Percentiles rank a stretch among this genome's conserved stretches.
Evolutionary conservation across 2,888 invertebrate genomes (phyloP).

Genomic region (Acanthacorydalis orientalis): DNA sequence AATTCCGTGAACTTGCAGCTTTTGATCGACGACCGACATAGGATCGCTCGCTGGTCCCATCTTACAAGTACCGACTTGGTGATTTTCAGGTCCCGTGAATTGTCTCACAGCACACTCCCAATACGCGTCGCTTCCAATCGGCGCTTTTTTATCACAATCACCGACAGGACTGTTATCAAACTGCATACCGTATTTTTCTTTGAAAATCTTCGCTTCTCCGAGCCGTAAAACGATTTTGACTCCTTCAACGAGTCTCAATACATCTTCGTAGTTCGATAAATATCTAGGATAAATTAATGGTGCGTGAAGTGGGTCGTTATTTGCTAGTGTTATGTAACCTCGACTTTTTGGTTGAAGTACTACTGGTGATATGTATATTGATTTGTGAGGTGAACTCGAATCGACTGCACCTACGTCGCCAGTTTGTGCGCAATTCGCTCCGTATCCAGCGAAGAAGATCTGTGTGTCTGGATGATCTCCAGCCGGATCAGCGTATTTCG

Average conservation of each 20-base stretch:
- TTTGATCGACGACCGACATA: slow-evolving; percentile 56
- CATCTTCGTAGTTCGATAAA: slow-evolving; percentile 46
- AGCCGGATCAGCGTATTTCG: slow-evolving; percentile 38
- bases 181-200: slow-evolving; percentile 37
- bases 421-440: slow-evolving; percentile 37
- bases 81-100: slow-evolving; percentile 65
- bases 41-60: slow-evolving; percentile 59
- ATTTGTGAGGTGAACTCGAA: slow-evolving; percentile 18
- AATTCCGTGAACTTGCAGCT: slow-evolving; percentile 45
- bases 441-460: slow-evolving; percentile 41
- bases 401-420: slow-evolving; percentile 28
- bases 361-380: slow-evolving; percentile 36
- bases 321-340: slow-evolving; percentile 43
- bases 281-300: slow-evolving; percentile 70
- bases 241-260: slow-evolving; percentile 43
- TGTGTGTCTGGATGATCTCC: slow-evolving; percentile 47
- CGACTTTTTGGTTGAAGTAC: slow-evolving; percentile 48
- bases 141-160: slow-evolving; percentile 27
- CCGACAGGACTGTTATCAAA: slow-evolving; percentile 30
- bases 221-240: slow-evolving; percentile 38
- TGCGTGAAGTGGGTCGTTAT: slow-evolving; percentile 40
- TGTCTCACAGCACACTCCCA: slow-evolving; percentile 56
- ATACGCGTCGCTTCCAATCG: slow-evolving; percentile 46
- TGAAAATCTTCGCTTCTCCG: slow-evolving; percentile 37
- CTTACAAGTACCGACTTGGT: slow-evolving; percentile 68